These are phyloP conservation scores for Julus scandinavius DNA, from an alignment of 2,888 invertebrate genomes.

Conservation along the genomic window DNA sequence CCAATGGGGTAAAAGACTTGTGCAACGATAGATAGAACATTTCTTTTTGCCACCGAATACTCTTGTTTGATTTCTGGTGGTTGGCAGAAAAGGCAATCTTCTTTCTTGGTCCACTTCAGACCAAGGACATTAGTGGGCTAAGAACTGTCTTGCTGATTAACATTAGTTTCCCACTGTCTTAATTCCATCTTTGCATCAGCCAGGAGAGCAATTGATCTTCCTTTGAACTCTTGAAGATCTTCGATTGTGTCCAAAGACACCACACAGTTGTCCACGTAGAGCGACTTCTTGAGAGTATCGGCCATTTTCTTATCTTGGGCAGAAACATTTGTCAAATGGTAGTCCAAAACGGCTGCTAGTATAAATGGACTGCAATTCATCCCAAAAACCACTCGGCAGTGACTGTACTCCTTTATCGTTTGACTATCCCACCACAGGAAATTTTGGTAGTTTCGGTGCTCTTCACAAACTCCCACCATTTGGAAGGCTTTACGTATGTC, in stretches of 20 bases:
- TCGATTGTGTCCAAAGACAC: background rate
- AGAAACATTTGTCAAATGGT: slow-evolving; percentile 10
- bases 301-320: background rate
- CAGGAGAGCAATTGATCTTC: background rate
- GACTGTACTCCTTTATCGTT: background rate
- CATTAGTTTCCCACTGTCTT: background rate
- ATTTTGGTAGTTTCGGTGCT: background rate
- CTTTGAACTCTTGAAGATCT: too few relatives aligned
- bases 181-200: background rate
- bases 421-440: slow-evolving; percentile 40
- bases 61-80: background rate
- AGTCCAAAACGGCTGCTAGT: background rate
- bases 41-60: background rate
- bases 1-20: slow-evolving; percentile 46
- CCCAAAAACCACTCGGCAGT: slow-evolving; percentile 25
- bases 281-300: background rate
- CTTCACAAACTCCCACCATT: slow-evolving; percentile 20
- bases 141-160: too few relatives aligned
- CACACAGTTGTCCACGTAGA: background rate
- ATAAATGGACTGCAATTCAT: slow-evolving; percentile 41
- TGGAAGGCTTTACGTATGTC: slow-evolving; percentile 45
- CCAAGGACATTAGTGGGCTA: background rate
- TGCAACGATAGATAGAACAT: background rate
- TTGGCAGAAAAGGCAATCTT: background rate
- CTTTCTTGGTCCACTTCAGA: background rate